Base-by-base conservation (phyloP, 92 coral and sea anemone species). In the Metridium senile region DNA sequence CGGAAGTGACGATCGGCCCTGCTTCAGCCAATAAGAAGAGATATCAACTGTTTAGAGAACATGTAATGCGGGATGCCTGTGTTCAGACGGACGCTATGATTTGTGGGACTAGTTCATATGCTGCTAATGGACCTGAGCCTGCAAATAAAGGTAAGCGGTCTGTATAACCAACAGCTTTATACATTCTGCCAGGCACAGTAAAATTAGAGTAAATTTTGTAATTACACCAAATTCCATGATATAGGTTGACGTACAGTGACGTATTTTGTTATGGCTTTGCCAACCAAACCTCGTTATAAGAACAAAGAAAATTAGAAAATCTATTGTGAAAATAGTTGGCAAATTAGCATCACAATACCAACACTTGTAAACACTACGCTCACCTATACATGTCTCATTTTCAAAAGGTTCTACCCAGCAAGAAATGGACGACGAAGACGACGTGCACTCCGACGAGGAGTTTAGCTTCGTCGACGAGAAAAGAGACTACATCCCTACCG, bases 371-470 rank as follows among this genome's bases (percentile, higher is more conserved):
- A n/a, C n/a, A n/a, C n/a, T n/a, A n/a, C n/a, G n/a, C n/a, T n/a
- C n/a, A n/a, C n/a, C n/a, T n/a, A n/a, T n/a, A n/a, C n/a, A 61
- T 26, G 69, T 21, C n/a, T 63, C 69, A 1, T 6, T 11, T 63
- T 6, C 28, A 21, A 28, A 13, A 21, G 4, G 66, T 61, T 2
- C 7, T 39, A 31, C 9, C 69, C 25, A 74, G 30, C 84, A 81
- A 32, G 80, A 72, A 46, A 89, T 71, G 62, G 91, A 87, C 67
- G 85, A 90, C 46, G 91, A 80, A 3, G 93, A 92, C 70, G 90
- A 84, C 28, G 87, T 95, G 45, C 89, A 83, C 65, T 89, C 96
- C 20, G 99, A 95, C 81, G 99, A 95, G 57, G 99, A 95, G 30
- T 95, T 95, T 67, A 74, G 39, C 77, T 92, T 95, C 68, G 89